These are phyloP conservation scores for Odontomyia ornata DNA, from an alignment of 2,888 invertebrate species.

Conservation along the genomic window DNA sequence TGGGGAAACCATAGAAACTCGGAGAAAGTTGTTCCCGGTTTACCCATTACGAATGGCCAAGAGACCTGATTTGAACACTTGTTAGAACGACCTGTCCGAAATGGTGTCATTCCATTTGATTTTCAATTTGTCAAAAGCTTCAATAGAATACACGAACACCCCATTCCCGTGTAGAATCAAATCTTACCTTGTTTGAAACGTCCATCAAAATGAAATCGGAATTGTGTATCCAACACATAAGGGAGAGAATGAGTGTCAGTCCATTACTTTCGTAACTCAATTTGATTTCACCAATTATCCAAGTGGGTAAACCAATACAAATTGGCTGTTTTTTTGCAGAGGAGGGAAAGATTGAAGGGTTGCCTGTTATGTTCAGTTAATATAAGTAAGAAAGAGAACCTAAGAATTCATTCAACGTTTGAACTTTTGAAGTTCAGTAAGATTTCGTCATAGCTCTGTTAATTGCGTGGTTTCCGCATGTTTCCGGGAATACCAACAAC, in stretches of 20 bases:
- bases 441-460: too few relatives aligned
- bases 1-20: not conserved
- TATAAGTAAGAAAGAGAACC: not conserved
- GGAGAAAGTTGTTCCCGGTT: too few relatives aligned
- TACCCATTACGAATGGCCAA: too few relatives aligned
- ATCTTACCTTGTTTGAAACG: not conserved
- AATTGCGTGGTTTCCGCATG: too few relatives aligned
- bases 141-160: not conserved
- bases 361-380: not conserved
- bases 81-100: not conserved
- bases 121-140: constrained; percentile 1
- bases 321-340: not conserved
- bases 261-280: constrained; percentile 8
- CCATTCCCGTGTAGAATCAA: not conserved
- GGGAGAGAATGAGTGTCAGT: not conserved
- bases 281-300: constrained; percentile 7
- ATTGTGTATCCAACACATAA: too few relatives aligned
- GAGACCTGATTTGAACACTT: not conserved
- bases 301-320: constrained; percentile 12
- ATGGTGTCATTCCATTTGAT: not conserved
- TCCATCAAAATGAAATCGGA: too few relatives aligned
- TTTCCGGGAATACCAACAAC: too few relatives aligned
- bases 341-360: not conserved
- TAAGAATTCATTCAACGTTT: too few relatives aligned
- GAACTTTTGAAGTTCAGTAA: too few relatives aligned